Evolutionary conservation across 2,797 vertebrate species (phyloP).

Genomic region (Pelochelys cantorii): DNA sequence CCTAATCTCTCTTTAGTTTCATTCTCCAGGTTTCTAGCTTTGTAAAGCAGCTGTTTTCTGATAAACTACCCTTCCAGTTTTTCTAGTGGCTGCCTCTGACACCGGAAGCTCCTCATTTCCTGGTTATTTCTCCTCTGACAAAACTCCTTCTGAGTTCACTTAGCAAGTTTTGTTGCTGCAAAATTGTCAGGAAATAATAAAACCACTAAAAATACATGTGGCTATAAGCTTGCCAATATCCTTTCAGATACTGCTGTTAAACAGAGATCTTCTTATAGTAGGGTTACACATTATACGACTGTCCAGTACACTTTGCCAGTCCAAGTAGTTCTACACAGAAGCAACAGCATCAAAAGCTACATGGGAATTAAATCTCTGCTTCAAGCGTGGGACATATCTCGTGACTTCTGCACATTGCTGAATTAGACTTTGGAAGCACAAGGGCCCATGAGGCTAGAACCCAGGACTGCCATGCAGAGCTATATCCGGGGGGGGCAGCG

Average conservation of each 20-base stretch:
- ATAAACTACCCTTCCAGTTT: background rate
- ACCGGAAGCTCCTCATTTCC: background rate
- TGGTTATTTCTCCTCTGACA: background rate
- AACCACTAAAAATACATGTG: background rate
- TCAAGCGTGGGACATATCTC: background rate
- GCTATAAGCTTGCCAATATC: background rate
- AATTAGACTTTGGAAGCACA: background rate
- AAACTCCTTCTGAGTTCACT: background rate
- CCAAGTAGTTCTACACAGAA: background rate
- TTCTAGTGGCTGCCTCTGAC: background rate
- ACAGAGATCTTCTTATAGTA: fast-evolving
- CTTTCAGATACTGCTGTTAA: background rate
- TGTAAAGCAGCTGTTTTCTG: background rate
- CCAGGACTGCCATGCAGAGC: background rate
- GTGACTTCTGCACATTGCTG: fast-evolving
- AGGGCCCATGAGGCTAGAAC: background rate
- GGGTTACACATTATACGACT: fast-evolving
- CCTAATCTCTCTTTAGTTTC: background rate
- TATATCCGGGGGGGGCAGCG: background rate
- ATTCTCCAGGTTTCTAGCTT: background rate
- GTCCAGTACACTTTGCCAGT: background rate
- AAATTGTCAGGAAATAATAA: background rate
- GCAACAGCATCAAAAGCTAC: fast-evolving
- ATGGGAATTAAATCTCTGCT: fast-evolving
- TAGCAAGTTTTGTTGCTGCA: fast-evolving